phyloP scores from a whole-genome alignment of 2,888 invertebrate genomes.

The Incurvaria masculella region DNA sequence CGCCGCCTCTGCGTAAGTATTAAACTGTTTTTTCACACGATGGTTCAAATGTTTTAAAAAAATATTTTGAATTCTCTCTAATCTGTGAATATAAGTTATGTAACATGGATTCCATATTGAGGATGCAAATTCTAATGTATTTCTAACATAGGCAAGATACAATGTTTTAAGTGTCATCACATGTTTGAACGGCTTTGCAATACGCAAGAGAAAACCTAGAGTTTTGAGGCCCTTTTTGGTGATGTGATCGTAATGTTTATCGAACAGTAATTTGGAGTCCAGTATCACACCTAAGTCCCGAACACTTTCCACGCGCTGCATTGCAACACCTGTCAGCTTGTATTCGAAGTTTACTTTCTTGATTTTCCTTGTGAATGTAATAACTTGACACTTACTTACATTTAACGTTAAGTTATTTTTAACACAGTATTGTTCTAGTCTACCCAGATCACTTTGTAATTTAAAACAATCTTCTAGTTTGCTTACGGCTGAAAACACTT shows the following conservation, averaged over 20 bases:
- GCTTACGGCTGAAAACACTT: not conserved
- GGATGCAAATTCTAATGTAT: no score
- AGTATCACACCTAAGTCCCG: not conserved
- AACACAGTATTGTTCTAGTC: not conserved
- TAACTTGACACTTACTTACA: not conserved
- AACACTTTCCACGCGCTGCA: not conserved
- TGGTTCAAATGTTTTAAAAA: no score
- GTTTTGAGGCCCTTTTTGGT: not conserved
- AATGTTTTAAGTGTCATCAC: no score
- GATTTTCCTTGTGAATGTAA: not conserved
- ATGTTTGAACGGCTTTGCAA: no score
- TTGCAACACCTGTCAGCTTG: not conserved
- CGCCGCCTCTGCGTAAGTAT: no score
- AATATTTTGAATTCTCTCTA: no score
- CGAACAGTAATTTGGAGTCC: not conserved
- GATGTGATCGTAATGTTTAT: not conserved
- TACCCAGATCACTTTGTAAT: not conserved
- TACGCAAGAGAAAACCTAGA: not conserved
- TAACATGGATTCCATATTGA: no score
- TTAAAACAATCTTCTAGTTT: not conserved
- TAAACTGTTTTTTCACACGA: no score
- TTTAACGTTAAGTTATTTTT: not conserved
- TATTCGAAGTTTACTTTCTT: not conserved
- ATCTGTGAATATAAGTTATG: no score
- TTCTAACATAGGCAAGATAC: no score